Base-by-base conservation (phyloP, 2,888 invertebrate genomes). In the Machimus rusticus region DNA sequence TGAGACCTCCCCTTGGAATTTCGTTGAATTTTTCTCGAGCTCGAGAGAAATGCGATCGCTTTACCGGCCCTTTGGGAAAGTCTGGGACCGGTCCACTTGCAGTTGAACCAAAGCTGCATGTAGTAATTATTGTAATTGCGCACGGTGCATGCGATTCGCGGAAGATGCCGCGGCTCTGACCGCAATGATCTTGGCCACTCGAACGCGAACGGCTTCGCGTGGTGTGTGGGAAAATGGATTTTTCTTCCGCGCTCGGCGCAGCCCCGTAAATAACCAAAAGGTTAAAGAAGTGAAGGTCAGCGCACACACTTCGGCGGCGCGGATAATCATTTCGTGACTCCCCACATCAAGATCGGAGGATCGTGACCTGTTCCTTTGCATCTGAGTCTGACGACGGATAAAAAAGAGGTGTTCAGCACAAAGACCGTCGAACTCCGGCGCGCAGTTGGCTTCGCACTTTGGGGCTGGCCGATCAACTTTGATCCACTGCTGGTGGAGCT, bases 261-360 rank as follows among this genome's bases (percentile, higher is more conserved):
- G 37, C 39, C 39, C 84, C 28, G 66, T 19, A 74, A 74, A 84
- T 84, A 66, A 66, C 77, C 84, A 46, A 77, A 74, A 85, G 55
- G 84, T 84, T 77, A 84, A 76, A 76, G 34, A 76, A 77, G 87
- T 77, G 87, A 87, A 87, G 87, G 87, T 87, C 87, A 85, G 82
- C 55, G n/a, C 57, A 84, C 84, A 87, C 84, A 87, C 82, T 87
- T 82, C 57, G 23, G 8, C 31, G 82, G 31, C 23, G 23, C 23
- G 23, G 84, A 74, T 39, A 84, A 84, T 85, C 46, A 85, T 85
- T 82, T 87, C 84, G 82, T 84, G 87, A 84, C 84, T 84, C 57
- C 57, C 23, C 37, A 55, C 77, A 87, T 87, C 87, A 87, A 87
- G 74, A 87, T 87, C 82, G 85, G 34, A 55, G 34, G 57, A 84